Evolutionary conservation across 2,113 vertebrate genomes (phyloP).

Genomic region (Sitta europaea): DNA sequence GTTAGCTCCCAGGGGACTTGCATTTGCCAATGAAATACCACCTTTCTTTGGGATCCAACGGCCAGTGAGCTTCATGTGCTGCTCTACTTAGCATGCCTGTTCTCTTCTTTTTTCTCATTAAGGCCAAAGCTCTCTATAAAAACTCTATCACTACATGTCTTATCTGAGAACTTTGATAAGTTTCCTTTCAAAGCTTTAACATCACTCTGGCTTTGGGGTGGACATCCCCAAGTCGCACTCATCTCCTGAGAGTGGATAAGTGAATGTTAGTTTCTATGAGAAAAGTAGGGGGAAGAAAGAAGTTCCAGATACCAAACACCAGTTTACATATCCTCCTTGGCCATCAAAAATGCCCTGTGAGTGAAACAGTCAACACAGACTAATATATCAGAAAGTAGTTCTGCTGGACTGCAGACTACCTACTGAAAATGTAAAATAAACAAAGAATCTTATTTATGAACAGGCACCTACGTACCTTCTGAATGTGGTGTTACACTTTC

Average conservation of each 20-base stretch:
- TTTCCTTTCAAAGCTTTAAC: neutral
- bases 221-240: neutral
- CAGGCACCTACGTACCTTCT: neutral
- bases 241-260: neutral
- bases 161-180: neutral
- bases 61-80: neutral
- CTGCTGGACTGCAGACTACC: neutral
- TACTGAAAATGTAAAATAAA: neutral
- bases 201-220: neutral
- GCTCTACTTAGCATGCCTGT: neutral
- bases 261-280: accelerated
- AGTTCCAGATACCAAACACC: neutral
- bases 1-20: neutral
- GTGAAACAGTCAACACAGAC: neutral
- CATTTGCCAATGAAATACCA: neutral
- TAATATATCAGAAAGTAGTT: neutral
- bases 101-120: neutral
- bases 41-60: neutral
- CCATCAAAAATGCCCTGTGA: neutral
- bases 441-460: neutral
- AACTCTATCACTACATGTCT: accelerated
- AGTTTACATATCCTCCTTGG: neutral
- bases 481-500: neutral
- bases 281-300: neutral
- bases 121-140: neutral